Percentiles rank a stretch among this genome's conserved stretches.
Evolutionary conservation across 1,140 invertebrate genomes (phyloP).

Genomic region (Diorhabda elongata): DNA sequence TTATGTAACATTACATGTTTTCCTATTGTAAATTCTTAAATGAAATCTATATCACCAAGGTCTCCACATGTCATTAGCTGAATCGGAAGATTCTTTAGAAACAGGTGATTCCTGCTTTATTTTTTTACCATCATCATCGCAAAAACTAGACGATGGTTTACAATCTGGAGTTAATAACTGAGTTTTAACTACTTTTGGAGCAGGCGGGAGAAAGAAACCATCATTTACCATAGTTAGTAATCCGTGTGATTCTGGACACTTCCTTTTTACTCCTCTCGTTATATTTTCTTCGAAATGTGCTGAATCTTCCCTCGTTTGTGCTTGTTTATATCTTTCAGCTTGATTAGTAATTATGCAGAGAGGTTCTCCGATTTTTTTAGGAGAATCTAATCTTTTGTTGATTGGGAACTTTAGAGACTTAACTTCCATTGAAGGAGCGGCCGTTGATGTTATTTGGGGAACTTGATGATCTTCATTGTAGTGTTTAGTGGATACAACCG

Average conservation of each 20-base stretch:
- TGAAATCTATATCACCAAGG: slow-evolving; percentile 32
- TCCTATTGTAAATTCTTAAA: no score
- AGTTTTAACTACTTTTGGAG: slow-evolving; percentile 18
- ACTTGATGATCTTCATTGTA: slow-evolving; percentile 35
- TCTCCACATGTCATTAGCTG: slow-evolving; percentile 37
- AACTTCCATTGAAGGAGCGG: slow-evolving; percentile 28
- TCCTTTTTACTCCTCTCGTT: slow-evolving; percentile 29
- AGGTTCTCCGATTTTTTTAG: slow-evolving; percentile 37
- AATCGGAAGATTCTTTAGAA: neutral
- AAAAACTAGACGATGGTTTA: neutral
- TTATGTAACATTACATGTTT: no score
- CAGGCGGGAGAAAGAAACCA: slow-evolving; percentile 6
- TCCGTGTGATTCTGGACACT: slow-evolving; percentile 27
- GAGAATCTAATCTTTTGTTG: slow-evolving; percentile 28
- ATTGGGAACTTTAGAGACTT: slow-evolving; percentile 40
- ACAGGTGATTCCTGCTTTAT: neutral
- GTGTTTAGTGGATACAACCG: slow-evolving; percentile 25
- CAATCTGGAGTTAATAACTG: slow-evolving; percentile 9
- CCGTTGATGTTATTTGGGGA: slow-evolving; percentile 37
- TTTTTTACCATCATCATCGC: neutral
- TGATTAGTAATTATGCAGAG: slow-evolving; percentile 45
- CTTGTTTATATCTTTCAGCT: slow-evolving; percentile 40
- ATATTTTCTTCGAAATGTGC: slow-evolving; percentile 39
- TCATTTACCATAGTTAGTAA: slow-evolving; percentile 17
- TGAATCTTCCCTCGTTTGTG: slow-evolving; percentile 38